Conservation (phyloP, 2,888 invertebrate genomes). For the Agonopterix alstromeriana region DNA sequence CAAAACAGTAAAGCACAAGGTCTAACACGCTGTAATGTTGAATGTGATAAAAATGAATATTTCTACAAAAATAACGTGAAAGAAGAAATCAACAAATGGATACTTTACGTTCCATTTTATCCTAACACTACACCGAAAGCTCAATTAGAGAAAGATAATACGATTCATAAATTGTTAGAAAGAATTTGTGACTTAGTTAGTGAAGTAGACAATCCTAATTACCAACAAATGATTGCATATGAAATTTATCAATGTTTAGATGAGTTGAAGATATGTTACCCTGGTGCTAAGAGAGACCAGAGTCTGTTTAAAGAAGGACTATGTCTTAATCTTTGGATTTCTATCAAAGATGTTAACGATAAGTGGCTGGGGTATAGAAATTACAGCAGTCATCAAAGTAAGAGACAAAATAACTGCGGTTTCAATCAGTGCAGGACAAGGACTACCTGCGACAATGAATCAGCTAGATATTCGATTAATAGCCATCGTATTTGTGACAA, state of each 20-base stretch:
- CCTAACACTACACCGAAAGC: conserved; percentile 13
- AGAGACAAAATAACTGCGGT: no score
- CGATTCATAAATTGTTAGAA: conserved; percentile 28
- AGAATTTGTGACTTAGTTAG: conserved; percentile 23
- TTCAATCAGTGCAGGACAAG: no score
- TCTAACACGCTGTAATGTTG: no score
- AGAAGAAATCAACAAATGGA: conserved; percentile 27
- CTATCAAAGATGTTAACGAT: conserved; percentile 22
- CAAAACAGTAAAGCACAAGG: no score
- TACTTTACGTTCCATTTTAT: conserved; percentile 30
- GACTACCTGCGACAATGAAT: no score
- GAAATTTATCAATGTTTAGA: conserved; percentile 32
- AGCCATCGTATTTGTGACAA: no score
- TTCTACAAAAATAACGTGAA: conserved; percentile 18
- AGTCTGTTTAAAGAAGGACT: conserved; percentile 19
- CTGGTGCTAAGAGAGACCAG: conserved; percentile 21
- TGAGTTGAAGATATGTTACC: conserved; percentile 29
- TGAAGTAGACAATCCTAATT: conserved; percentile 13
- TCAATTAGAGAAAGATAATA: conserved; percentile 24
- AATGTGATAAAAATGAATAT: no score
- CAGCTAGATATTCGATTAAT: no score
- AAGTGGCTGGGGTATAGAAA: conserved; percentile 7
- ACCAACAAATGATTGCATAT: conserved; percentile 17
- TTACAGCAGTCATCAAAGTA: neutral
- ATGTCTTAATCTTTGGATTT: conserved; percentile 26